phyloP scores from a whole-genome alignment of 2,888 invertebrate genomes.

The Phaonia tiefii region DNA sequence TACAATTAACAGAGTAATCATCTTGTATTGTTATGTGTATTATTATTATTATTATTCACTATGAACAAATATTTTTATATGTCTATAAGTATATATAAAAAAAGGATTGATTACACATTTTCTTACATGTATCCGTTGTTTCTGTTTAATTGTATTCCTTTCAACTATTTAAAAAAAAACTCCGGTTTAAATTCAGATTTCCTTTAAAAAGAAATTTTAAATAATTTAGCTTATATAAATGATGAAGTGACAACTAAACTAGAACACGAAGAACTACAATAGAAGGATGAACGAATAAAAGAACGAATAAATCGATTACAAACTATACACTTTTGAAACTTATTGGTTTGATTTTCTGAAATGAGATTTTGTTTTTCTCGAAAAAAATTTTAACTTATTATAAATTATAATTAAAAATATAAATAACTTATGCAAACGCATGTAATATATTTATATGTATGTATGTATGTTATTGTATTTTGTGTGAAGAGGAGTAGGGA shows the following conservation, averaged over 20 bases:
- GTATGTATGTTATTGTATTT: constrained; percentile 32
- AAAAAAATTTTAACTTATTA: constrained; percentile 39
- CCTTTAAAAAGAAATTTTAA: constrained; percentile 43
- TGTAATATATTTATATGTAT: constrained; percentile 17
- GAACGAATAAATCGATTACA: constrained; percentile 48
- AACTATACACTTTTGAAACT: constrained; percentile 65
- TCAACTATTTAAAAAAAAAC: constrained; percentile 38
- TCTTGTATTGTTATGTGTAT: constrained; percentile 25
- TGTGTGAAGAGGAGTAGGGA: constrained; percentile 13
- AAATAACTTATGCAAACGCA: constrained; percentile 60
- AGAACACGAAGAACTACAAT: constrained; percentile 12
- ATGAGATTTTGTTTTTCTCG: constrained; percentile 41
- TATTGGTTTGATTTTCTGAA: constrained; percentile 40
- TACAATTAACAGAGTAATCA: constrained; percentile 50
- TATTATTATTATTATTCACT: constrained; percentile 29
- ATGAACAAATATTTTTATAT: constrained; percentile 48
- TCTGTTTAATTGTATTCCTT: constrained; percentile 55
- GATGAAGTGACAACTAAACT: neutral
- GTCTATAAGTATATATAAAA: too few relatives aligned
- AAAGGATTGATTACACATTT: constrained; percentile 28
- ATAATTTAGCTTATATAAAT: constrained; percentile 35
- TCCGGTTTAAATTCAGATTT: constrained; percentile 15
- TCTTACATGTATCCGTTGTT: constrained; percentile 10
- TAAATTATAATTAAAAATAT: constrained; percentile 37
- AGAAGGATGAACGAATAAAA: neutral